Base-by-base conservation (phyloP, 2,113 vertebrate species). In the Hydropotes inermis region DNA sequence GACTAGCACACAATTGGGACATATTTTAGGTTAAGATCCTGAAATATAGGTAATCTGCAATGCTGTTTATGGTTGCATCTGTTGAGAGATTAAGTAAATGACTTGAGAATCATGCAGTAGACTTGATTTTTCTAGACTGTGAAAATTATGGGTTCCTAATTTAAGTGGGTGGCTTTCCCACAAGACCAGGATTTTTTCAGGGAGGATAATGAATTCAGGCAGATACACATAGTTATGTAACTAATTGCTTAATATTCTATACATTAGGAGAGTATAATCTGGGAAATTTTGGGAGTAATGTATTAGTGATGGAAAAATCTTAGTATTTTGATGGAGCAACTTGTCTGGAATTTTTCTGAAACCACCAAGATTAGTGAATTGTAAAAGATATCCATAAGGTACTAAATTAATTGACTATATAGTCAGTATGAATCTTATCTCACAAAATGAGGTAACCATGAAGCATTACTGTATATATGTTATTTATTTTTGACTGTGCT, bases 301-400 rank as follows among this genome's bases (percentile, higher is more conserved):
- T 93, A 60, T 76, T 58, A 52, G 45, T 83, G 27, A 52, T 70
- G 27, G 52, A 89, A 83, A 92, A 96, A 81, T 94, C 30, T 79
- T 67, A n/a, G 25, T 82, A 25, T 79, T 94, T 89, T 84, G 30
- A 67, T 86, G 39, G n/a, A 89, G 8, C 36, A 64, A 14, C 39
- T 94, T 97, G 5, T 67, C 89, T 82, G 33, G 28, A 94, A 89
- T 81, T 95, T 86, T n/a, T 91, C 78, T 84, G 90, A 93, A 93
- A 74, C 78, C 28, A 83, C 39, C 64, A 84, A n/a, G 76, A 50
- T 95, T 79, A 61, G 61, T 95, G 74, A 64, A 55, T 91, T 91
- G n/a, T 76, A 55, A 88, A 95, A 91, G 47, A 39, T 76, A 61
- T 21, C 60, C 7, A 10, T 85, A 86, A 60, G 25, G 89, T 87